A percentile compares a stretch with the other conserved stretches of the same genome.
phyloP scores from a whole-genome alignment of 2,888 invertebrate genomes.

The Arge pagana region DNA sequence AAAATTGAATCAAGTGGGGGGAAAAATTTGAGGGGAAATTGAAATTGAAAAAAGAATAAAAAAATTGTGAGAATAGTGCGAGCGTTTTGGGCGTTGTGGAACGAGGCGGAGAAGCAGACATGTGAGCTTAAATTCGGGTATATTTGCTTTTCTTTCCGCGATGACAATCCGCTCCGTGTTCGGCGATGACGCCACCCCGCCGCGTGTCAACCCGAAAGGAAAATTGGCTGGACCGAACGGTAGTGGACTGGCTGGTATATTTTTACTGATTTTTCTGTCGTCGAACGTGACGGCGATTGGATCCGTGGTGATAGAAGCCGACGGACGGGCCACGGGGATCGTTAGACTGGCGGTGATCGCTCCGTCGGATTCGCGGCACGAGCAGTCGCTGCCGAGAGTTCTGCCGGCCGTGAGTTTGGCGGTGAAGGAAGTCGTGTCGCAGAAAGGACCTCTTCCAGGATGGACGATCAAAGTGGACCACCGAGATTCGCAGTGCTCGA shows the following conservation, averaged over 20 bases:
- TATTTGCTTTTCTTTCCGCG: constrained; percentile 17
- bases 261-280: constrained; percentile 11
- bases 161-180: constrained; percentile 23
- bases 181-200: constrained; percentile 23
- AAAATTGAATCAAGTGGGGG: no score
- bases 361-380: constrained; percentile 66
- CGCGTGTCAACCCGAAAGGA: constrained; percentile 20
- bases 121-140: no score
- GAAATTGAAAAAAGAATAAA: not conserved
- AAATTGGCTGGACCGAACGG: not conserved
- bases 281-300: constrained; percentile 44
- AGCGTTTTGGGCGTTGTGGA: not conserved
- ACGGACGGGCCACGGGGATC: constrained; percentile 55
- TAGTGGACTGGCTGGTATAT: constrained; percentile 3
- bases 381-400: constrained; percentile 69
- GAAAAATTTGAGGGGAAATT: no score
- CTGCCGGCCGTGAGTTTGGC: constrained; percentile 75
- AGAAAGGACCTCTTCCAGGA: constrained; percentile 68
- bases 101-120: not conserved
- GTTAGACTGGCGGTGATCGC: constrained; percentile 69
- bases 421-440: constrained; percentile 65
- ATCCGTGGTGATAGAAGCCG: constrained; percentile 57
- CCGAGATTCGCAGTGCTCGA: constrained; percentile 77
- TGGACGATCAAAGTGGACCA: constrained; percentile 72
- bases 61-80: not conserved